Evolutionary conservation across 2,888 invertebrate genomes (phyloP), one percentile per base, ranked within the genome.

Genomic region (Cyclophora punctaria): DNA sequence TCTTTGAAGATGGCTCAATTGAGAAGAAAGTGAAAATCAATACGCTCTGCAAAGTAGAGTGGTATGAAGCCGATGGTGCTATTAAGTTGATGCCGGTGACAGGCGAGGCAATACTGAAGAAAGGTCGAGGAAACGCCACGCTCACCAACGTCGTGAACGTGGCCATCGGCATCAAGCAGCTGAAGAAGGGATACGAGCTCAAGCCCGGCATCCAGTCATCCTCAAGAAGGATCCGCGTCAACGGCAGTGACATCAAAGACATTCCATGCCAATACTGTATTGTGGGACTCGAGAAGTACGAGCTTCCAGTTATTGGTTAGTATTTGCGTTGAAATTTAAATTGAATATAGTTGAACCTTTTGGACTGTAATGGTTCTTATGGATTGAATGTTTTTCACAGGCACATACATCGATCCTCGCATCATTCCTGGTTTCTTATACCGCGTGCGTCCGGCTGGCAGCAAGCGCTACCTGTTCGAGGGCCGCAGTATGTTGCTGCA

Each of bases 391-490:
- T 20, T 20, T n/a, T 20, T 20, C 20, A 20, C 20, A 92, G 92
- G 94, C 57, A 94, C 94, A 3, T 94, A 91, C 67, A 91, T 95
- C 4, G 94, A 95, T 71, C 90, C 92, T 45, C 90, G 93, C 58
- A 90, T 95, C 54, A 82, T 92, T 56, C 92, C 94, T 53, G 94
- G 95, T 34, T 95, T 94, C 80, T 82, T 89, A 63, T 95, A 95
- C 82, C 90, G 90, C 54, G 92, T 94, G 3, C 90, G 94, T 4
- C 92, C 93, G 3, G 91, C 91, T n/a, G 91, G 91, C 56, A 86
- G 89, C 59, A 90, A 91, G 45, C 89, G 90, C 42, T 91, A 91
- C 62, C 83, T 94, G 5, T 94, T 94, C 71, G 87, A 90, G 50
- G 93, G 93, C 0, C 89, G 92, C 53, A 90, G 92, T 45, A 74